Conservation (phyloP, 2,113 vertebrate genomes). For the Prionailurus bengalensis region DNA sequence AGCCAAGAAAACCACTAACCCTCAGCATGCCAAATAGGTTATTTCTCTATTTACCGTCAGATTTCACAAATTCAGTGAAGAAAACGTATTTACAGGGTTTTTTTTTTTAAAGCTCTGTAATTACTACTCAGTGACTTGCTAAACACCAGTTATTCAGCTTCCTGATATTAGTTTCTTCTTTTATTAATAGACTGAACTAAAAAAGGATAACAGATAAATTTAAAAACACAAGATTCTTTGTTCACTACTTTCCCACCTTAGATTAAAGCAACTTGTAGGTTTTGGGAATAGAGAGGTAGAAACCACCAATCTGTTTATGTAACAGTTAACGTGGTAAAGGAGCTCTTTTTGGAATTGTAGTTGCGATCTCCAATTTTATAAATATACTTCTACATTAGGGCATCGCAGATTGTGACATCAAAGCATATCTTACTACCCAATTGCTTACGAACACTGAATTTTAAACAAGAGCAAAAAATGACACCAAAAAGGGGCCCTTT, state of each 20-base stretch:
- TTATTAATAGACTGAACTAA: background rate
- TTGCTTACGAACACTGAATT: background rate
- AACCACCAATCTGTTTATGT: background rate
- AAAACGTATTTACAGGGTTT: background rate
- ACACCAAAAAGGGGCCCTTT: background rate
- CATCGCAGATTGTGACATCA: background rate
- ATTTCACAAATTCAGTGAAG: background rate
- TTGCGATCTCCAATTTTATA: background rate
- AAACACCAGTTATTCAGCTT: background rate
- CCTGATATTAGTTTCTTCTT: background rate
- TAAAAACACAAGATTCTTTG: background rate
- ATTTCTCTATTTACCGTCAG: background rate
- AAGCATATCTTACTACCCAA: background rate
- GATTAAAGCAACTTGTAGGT: background rate
- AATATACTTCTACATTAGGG: background rate
- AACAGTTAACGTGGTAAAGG: background rate
- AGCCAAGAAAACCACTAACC: background rate
- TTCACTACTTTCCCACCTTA: background rate
- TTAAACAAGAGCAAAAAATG: slow-evolving; percentile 27
- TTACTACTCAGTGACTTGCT: background rate
- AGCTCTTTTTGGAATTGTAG: background rate
- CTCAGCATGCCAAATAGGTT: background rate
- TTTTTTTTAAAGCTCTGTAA: background rate
- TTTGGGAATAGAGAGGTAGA: background rate
- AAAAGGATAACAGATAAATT: background rate